phyloP scores from a whole-genome alignment of 2,797 vertebrate species.

The Danio tinwini region DNA sequence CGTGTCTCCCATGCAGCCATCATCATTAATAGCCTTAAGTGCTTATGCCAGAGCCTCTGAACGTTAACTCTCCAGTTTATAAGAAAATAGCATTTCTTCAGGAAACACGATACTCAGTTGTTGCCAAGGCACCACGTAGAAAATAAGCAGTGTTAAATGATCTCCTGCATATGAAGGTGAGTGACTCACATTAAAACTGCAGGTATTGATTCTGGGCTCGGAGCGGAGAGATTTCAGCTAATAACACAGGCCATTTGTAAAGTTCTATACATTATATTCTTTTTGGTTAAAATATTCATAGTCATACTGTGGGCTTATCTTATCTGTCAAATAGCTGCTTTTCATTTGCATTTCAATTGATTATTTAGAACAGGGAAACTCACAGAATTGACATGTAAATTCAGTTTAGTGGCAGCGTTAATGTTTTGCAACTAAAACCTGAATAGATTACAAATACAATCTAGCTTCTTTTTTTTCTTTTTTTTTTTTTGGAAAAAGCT shows the following conservation, averaged over 20 bases:
- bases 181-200: not conserved
- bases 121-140: not conserved
- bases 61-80: constrained; percentile 6
- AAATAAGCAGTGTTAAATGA: constrained; percentile 9
- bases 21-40: not conserved
- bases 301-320: no score
- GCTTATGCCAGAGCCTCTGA: not conserved
- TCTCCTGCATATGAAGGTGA: not conserved
- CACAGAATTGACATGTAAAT: no score
- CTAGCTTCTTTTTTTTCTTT: no score
- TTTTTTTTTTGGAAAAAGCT: no score
- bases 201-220: not conserved
- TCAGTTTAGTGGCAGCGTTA: no score
- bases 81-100: not conserved
- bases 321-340: no score
- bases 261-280: not conserved
- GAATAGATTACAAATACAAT: no score
- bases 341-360: no score
- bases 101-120: not conserved
- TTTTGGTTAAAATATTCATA: not conserved
- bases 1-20: constrained; percentile 4
- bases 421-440: no score
- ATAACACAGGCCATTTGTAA: not conserved
- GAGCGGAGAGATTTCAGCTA: not conserved
- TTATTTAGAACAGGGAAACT: no score